A percentile compares a stretch with the other conserved stretches of the same genome.
phyloP scores from a whole-genome alignment of 2,888 invertebrate species.

The Toxonevra muliebris region DNA sequence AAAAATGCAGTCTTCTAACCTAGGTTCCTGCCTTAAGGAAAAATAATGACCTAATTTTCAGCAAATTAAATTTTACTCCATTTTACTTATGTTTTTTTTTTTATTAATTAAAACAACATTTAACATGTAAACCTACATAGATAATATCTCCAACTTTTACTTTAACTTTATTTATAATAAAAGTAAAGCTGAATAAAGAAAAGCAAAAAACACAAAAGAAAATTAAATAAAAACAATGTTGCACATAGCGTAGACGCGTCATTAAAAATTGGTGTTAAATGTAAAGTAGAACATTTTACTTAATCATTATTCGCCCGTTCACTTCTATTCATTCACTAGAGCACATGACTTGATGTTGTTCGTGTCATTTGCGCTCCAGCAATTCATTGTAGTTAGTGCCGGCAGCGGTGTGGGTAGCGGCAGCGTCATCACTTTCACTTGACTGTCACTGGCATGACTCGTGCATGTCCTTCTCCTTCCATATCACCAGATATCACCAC shows the following conservation, averaged over 20 bases:
- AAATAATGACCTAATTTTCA: too few species aligned
- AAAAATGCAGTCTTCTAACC: too few species aligned
- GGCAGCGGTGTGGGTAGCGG: not conserved
- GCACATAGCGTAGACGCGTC: not conserved
- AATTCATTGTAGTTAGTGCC: not conserved
- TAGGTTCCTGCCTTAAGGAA: too few species aligned
- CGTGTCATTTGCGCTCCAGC: not conserved
- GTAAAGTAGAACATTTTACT: constrained; percentile 10
- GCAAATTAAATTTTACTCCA: too few species aligned
- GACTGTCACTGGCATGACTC: constrained; percentile 32
- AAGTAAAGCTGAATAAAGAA: not conserved
- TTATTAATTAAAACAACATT: too few species aligned
- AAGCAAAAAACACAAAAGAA: not conserved
- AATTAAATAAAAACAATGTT: not conserved
- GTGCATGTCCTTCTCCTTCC: constrained; percentile 23
- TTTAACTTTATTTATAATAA: too few species aligned
- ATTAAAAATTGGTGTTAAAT: not conserved
- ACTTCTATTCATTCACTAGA: not conserved
- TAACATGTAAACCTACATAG: too few species aligned
- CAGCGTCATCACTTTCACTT: constrained; percentile 49
- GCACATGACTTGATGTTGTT: not conserved
- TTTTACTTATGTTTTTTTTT: too few species aligned
- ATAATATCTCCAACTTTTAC: too few species aligned
- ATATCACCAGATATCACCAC: not conserved
- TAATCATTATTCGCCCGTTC: constrained; percentile 13